These are phyloP conservation scores for Oryctes rhinoceros DNA, from an alignment of 1,140 invertebrate species.

Conservation along the genomic window DNA sequence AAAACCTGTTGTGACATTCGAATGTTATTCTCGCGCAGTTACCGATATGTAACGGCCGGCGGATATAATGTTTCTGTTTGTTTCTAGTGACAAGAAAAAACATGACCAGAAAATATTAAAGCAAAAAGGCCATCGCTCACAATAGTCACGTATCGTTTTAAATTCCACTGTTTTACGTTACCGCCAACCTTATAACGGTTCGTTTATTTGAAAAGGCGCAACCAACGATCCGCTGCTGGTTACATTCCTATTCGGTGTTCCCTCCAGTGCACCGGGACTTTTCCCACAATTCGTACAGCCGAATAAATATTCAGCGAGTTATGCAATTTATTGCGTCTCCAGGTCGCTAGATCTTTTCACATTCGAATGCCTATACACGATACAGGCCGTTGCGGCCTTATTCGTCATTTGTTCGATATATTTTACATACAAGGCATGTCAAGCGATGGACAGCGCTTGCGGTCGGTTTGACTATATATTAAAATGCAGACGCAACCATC, in stretches of 20 bases:
- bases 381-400: not conserved
- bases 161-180: not conserved
- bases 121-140: not conserved
- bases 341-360: not conserved
- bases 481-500: slow-evolving; percentile 15
- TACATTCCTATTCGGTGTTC: not conserved
- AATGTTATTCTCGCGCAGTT: not conserved
- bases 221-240: not conserved
- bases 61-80: not conserved
- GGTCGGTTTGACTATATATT: not conserved
- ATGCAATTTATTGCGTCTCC: slow-evolving; percentile 25
- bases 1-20: not conserved
- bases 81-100: not conserved
- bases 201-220: not conserved
- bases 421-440: slow-evolving; percentile 18
- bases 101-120: not conserved
- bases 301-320: slow-evolving; percentile 33
- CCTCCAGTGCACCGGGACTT: not conserved
- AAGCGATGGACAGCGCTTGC: not conserved
- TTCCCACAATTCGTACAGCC: slow-evolving; percentile 14
- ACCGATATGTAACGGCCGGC: not conserved
- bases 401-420: slow-evolving; percentile 19
- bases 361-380: not conserved
- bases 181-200: slow-evolving; percentile 31
- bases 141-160: slow-evolving; percentile 18